Conservation (phyloP, 2,113 vertebrate genomes). For the Dromas ardeola region DNA sequence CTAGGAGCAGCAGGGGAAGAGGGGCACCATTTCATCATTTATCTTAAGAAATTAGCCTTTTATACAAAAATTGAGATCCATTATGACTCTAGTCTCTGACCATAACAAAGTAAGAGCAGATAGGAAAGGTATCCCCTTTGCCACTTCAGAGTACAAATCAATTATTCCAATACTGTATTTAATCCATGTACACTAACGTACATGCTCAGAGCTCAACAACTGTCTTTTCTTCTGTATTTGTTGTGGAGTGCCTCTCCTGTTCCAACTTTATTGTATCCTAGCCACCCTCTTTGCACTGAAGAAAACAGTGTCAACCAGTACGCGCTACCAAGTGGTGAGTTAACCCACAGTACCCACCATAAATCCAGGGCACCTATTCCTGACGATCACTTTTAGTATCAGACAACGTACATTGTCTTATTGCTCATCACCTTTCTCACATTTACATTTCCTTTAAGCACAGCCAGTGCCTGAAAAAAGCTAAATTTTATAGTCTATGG, state of each 20-base stretch:
- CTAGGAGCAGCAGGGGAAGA: not conserved
- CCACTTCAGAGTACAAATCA: not conserved
- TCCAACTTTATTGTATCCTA: not conserved
- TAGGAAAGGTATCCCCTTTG: not conserved
- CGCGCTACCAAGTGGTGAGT: too few relatives aligned
- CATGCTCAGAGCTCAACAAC: fast-evolving
- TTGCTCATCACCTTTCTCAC: not conserved
- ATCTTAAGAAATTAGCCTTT: not conserved
- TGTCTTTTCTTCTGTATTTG: not conserved
- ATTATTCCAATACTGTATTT: not conserved
- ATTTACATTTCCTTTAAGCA: not conserved
- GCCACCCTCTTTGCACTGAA: not conserved
- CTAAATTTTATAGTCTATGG: not conserved
- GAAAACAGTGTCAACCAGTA: not conserved
- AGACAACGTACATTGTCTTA: not conserved
- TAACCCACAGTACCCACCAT: not conserved
- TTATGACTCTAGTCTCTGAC: not conserved
- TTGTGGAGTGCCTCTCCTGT: not conserved
- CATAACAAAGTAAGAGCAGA: not conserved
- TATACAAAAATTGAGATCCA: not conserved
- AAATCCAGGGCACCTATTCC: not conserved
- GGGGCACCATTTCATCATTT: not conserved
- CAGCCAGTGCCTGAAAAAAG: not conserved
- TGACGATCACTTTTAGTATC: not conserved
- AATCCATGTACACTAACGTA: not conserved